Base-by-base conservation (phyloP, 2,888 invertebrate species). In the Orchesella flavescens region DNA sequence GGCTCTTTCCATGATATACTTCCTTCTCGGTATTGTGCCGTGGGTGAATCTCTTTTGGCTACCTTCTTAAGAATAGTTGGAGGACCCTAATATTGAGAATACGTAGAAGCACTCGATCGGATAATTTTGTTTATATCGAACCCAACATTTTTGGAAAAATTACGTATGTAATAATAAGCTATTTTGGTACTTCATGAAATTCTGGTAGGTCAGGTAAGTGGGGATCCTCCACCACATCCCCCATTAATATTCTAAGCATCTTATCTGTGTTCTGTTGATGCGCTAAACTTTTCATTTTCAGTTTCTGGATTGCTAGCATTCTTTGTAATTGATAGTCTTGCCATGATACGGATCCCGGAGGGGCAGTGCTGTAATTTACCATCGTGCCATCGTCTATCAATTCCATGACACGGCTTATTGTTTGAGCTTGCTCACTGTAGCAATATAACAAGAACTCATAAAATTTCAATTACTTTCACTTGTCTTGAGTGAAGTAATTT, bases 1-100 rank as follows among this genome's bases (percentile, higher is more conserved):
- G 80, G 80, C 17, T 80, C 80, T 24, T 80, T 80, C 80, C 80
- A 80, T 13, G 24, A 74, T 9, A 80, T 68, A 61, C 71, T 79
- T 9, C 61, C 34, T 34, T n/a, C 49, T 10, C 49, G 15, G 66
- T 69, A 68, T 43, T 69, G 59, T n/a, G 55, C 15, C 23, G 9
- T 15, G 13, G 15, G 4, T 17, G 69, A 9, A 19, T 17, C 21
- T 10, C 17, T 46, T 53, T 65, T 63, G 24, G 0, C 46, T 21
- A 23, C 19, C 44, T 79, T 72, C 43, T 79, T 72, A 10, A 79
- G 59, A 46, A 72, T 72, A 34, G 78, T 46, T 53, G 46, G 59
- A 21, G 34, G 49, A 59, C 59, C 17, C 59, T 17, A 59, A 49
- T n/a, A 3, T 49, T 3, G 49, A 12, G 1, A 49, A n/a, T 49